Percentiles rank a stretch among this genome's conserved stretches.
Conservation (phyloP, 2,888 invertebrate genomes). For the Phortica magna region DNA sequence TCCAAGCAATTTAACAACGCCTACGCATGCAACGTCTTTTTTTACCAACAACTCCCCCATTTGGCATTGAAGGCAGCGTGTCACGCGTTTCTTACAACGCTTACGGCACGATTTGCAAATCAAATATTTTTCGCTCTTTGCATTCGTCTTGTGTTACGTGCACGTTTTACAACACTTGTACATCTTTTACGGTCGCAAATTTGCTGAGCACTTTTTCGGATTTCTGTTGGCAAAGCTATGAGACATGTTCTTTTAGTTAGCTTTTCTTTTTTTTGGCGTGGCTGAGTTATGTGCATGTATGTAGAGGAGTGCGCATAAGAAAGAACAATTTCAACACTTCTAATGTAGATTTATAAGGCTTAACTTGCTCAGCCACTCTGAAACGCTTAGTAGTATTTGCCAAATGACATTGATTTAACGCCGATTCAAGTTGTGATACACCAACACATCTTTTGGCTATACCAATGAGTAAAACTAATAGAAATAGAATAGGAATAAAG, state of each 20-base stretch:
- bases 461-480: too few species aligned
- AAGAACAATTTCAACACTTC: neutral
- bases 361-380: neutral
- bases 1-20: neutral
- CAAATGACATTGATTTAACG: too few species aligned
- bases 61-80: neutral
- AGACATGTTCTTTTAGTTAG: conserved; percentile 4
- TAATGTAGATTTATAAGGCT: neutral
- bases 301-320: neutral
- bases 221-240: neutral
- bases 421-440: too few species aligned
- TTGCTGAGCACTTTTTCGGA: neutral
- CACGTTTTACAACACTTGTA: conserved; percentile 9
- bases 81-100: neutral
- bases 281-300: neutral
- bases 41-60: neutral
- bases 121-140: conserved; percentile 1
- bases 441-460: too few species aligned
- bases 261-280: neutral
- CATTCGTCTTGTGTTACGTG: neutral
- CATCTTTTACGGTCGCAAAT: neutral
- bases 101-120: conserved; percentile 13
- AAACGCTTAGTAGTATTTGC: neutral
- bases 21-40: neutral
- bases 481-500: too few species aligned